Evolutionary conservation across 2,113 vertebrate genomes (phyloP).

Genomic region (Hippocampus zosterae): DNA sequence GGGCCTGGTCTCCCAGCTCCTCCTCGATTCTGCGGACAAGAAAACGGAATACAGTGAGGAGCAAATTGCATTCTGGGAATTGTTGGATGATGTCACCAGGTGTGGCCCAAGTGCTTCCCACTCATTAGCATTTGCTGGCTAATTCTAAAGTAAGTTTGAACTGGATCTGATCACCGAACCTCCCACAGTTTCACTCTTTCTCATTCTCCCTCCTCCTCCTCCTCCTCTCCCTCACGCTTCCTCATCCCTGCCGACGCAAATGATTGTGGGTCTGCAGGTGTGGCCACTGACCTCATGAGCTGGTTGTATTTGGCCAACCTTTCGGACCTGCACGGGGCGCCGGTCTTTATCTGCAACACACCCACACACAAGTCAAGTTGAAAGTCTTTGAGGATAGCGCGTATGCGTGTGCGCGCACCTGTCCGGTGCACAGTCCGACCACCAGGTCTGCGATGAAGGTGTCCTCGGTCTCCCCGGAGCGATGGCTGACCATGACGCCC

Average conservation of each 20-base stretch:
- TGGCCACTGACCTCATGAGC: constrained; percentile 82
- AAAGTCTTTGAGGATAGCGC: background rate
- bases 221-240: background rate
- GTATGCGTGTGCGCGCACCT: constrained; percentile 48
- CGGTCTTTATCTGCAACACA: constrained; percentile 84
- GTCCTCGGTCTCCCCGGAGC: constrained; percentile 76
- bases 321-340: constrained; percentile 89
- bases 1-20: constrained; percentile 88
- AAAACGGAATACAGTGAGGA: background rate
- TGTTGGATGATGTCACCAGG: background rate
- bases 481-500: constrained; percentile 78
- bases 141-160: no score
- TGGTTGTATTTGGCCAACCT: constrained; percentile 93
- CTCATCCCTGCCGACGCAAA: background rate
- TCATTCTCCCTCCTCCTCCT: no score
- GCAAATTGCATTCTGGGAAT: background rate
- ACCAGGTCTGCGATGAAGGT: constrained; percentile 78
- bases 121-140: no score
- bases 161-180: no score
- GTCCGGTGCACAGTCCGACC: constrained; percentile 77
- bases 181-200: no score
- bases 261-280: background rate
- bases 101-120: no score
- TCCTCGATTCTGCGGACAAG: constrained; percentile 83
- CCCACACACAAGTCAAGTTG: background rate